Evolutionary conservation across 2,888 invertebrate species (phyloP).

Genomic region (Heliconius charithonia): DNA sequence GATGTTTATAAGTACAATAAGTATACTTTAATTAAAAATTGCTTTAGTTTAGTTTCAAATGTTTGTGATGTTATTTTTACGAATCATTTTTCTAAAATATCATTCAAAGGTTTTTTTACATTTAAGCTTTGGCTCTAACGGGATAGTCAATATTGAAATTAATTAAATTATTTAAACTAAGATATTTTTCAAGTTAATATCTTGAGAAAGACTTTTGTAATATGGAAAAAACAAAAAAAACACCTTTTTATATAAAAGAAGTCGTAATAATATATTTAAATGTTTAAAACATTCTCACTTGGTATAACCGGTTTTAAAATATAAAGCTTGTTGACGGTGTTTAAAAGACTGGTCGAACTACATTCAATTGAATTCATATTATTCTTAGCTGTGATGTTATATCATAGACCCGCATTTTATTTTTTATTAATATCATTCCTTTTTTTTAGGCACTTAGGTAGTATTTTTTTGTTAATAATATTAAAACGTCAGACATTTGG

Average conservation of each 20-base stretch:
- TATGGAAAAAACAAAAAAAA: background rate
- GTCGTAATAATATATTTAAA: slow-evolving; percentile 24
- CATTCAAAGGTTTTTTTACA: no score
- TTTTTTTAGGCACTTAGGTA: no score
- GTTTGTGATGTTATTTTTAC: no score
- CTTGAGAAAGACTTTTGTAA: no score
- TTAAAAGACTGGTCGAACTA: slow-evolving; percentile 37
- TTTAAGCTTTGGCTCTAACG: no score
- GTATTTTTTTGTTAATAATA: background rate
- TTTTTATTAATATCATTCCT: background rate
- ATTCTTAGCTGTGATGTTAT: slow-evolving; percentile 4
- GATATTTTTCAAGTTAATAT: no score
- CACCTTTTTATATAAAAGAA: slow-evolving; percentile 4
- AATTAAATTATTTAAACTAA: no score
- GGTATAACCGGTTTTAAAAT: slow-evolving; percentile 34
- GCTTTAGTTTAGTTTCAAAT: no score
- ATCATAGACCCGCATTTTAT: background rate
- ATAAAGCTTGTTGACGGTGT: slow-evolving; percentile 35
- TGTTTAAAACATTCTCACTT: slow-evolving; percentile 29
- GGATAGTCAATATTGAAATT: no score
- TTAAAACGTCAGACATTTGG: no score
- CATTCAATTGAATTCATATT: slow-evolving; percentile 30
- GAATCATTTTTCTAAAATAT: no score
- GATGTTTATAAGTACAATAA: background rate
- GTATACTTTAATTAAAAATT: no score